Base-by-base conservation (phyloP, 2,797 vertebrate genomes). In the Emydoidea blandingii region DNA sequence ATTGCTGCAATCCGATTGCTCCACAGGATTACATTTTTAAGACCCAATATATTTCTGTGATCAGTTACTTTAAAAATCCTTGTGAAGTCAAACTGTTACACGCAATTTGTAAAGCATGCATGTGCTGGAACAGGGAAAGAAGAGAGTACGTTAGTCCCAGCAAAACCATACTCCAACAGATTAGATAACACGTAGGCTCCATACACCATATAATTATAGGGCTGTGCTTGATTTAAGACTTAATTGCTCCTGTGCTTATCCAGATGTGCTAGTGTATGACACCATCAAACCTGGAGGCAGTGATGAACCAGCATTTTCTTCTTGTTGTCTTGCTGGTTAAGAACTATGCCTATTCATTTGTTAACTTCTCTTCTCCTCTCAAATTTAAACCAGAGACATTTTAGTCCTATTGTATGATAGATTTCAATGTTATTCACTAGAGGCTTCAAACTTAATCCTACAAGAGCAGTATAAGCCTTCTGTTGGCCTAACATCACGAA, bases 371-470 rank as follows among this genome's bases (percentile, higher is more conserved):
- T 59, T 47, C 92, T 94, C 90, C 92, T 78, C 89, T 92, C 91
- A 34, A 0, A 72, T 96, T 79, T 94, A 93, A 96, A 95, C 74
- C 95, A 92, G 25, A 0, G 94, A 44, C 91, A 96, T 59, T 81
- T 86, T 89, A 92, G 89, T 84, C 90, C 94, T 95, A 80, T 41
- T 90, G 94, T 92, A 89, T 90, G 97, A 97, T 96, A 95, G 96
- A 97, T 97, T 97, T 96, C 88, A 90, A 94, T 88, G 93, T 93
- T 96, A 96, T 96, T 97, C 96, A 94, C 91, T 91, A 96, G 94
- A 94, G 90, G 95, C 96, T 97, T 97, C 97, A 92, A 96, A 96
- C 84, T 90, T 97, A 97, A 97, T 96, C 96, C 96, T 94, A 97
- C 94, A 95, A 94, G 95, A 97, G 95, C 93, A 96, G 97, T 94